A percentile compares a stretch with the other conserved stretches of the same genome.
phyloP scores from a whole-genome alignment of 1,140 invertebrate species.

The Parasteatoda tepidariorum region DNA sequence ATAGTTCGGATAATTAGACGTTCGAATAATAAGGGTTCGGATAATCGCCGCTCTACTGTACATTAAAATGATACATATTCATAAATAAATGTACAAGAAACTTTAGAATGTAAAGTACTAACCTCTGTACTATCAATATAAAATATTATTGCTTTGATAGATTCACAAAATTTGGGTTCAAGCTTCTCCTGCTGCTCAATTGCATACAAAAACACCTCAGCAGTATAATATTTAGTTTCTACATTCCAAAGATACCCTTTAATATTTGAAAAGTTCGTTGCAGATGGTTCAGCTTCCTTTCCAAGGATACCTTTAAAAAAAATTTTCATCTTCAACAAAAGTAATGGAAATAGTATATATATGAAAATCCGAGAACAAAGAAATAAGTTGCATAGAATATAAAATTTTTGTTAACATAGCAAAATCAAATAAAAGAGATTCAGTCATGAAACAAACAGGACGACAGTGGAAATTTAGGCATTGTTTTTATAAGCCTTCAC shows the following conservation, averaged over 20 bases:
- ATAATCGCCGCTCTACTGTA: too few relatives aligned
- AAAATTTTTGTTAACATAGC: too few relatives aligned
- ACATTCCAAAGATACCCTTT: slow-evolving; percentile 74
- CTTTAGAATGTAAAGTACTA: slow-evolving; percentile 56
- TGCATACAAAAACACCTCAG: slow-evolving; percentile 72
- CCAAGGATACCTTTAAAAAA: slow-evolving; percentile 69
- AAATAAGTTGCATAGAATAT: too few relatives aligned
- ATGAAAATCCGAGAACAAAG: too few relatives aligned
- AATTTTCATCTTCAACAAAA: too few relatives aligned
- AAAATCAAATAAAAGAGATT: too few relatives aligned
- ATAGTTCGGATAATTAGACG: too few relatives aligned
- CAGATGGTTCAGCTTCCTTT: slow-evolving; percentile 68
- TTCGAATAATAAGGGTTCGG: too few relatives aligned
- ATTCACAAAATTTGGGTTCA: slow-evolving; percentile 70
- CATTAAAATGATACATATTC: not conserved
- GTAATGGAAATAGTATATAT: too few relatives aligned
- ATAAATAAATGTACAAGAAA: not conserved
- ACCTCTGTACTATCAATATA: slow-evolving; percentile 73
- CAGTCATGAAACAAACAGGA: too few relatives aligned
- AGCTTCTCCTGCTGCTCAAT: slow-evolving; percentile 70
- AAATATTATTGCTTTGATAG: slow-evolving; percentile 74
- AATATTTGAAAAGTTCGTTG: slow-evolving; percentile 66
- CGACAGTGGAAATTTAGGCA: too few relatives aligned
- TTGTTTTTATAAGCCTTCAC: too few relatives aligned
- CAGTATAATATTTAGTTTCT: slow-evolving; percentile 78